Evolutionary conservation across 2,888 invertebrate genomes (phyloP), one percentile per base, ranked within the genome.

Genomic region (Drosophila crucigera): DNA sequence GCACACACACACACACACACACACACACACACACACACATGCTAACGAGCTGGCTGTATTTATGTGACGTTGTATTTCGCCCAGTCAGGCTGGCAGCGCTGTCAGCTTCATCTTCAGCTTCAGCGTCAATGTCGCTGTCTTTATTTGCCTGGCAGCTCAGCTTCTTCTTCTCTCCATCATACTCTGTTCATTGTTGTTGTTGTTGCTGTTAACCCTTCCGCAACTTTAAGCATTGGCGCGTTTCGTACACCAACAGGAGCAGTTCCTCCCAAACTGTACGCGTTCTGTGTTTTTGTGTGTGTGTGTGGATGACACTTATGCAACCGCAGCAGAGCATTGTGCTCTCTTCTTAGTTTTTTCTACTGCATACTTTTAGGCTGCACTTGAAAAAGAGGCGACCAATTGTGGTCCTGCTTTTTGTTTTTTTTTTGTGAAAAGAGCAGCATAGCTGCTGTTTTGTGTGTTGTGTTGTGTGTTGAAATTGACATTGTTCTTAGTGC

Each of bases 241-340:
- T 66, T 78, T 66, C 47, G 43, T 22, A 58, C 39, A 37, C 22
- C 14, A 56, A 56, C 35, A 39, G 33, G 41, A n/a, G 10, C 70
- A 68, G 66, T 70, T 55, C 25, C 75, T 72, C 58, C 72, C 80
- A 80, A 85, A 85, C 89, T 85, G 87, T 81, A 68, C 50, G 84
- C 76, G 66, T 72, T 68, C 66, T 41, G 14, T 58, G 25, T 25
- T n/a, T n/a, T n/a, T n/a, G 25, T 25, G 22, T 47, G 47, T 39
- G 19, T 74, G 60, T 65, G 83, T 69, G 78, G 77, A 83, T 83
- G 84, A 89, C 84, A 85, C 84, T 85, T 85, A 85, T 85, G 84
- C 84, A 85, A 85, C 84, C 82, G 76, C 84, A 77, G 54, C 66
- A 68, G 55, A 10, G 39, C 65, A 52, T 54, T 33, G 64, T 53